Conservation (phyloP, 2,888 invertebrate species). For the Hyles lineata region DNA sequence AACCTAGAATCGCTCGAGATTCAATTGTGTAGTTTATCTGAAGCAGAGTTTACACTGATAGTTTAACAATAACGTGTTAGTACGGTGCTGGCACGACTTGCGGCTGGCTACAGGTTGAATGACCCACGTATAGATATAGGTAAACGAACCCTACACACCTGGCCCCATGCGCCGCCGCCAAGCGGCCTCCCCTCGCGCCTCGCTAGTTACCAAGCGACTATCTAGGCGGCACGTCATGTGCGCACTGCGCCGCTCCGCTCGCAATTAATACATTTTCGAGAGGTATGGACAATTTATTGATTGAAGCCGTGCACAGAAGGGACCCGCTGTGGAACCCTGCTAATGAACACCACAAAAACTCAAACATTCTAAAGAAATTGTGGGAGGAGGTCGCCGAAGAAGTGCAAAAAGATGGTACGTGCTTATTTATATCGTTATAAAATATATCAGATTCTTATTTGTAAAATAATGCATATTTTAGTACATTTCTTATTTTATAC, state of each 20-base stretch:
- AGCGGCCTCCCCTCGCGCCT: constrained; percentile 26
- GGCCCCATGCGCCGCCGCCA: constrained; percentile 14
- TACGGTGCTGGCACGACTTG: constrained; percentile 13
- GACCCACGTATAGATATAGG: constrained; percentile 28
- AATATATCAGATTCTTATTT: too few species aligned
- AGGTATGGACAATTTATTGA: constrained; percentile 36
- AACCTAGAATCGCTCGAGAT: constrained; percentile 8
- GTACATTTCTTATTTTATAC: neutral
- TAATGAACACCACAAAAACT: constrained; percentile 37
- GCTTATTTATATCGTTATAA: neutral
- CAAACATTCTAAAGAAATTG: constrained; percentile 35
- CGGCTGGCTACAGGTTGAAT: constrained; percentile 27
- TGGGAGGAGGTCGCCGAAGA: constrained; percentile 38
- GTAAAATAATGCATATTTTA: neutral
- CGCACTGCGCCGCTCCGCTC: constrained; percentile 1
- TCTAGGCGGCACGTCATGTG: constrained; percentile 23
- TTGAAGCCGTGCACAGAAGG: constrained; percentile 37
- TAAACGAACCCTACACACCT: constrained; percentile 26
- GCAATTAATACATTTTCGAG: constrained; percentile 11
- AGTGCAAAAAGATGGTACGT: constrained; percentile 34
- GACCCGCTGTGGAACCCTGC: constrained; percentile 38
- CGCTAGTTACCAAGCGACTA: constrained; percentile 30
- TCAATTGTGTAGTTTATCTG: constrained; percentile 5
- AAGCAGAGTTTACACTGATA: constrained; percentile 8
- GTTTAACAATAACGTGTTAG: constrained; percentile 18